phyloP scores from a whole-genome alignment of 2,797 vertebrate genomes.

The Oreortyx pictus region DNA sequence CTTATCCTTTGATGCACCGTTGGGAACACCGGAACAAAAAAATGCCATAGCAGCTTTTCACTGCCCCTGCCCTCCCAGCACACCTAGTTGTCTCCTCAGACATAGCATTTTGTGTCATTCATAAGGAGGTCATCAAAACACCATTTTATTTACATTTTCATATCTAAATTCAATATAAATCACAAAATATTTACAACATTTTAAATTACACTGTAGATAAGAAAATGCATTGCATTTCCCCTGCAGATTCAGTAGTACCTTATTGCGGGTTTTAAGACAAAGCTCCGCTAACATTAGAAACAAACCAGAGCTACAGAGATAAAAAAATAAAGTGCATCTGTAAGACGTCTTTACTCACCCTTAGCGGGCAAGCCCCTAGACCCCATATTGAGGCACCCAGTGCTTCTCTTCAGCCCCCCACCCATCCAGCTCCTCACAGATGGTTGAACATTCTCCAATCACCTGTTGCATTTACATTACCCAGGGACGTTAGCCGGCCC shows the following conservation, averaged over 20 bases:
- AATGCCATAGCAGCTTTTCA: neutral
- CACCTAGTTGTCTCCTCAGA: neutral
- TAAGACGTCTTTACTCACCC: constrained; percentile 73
- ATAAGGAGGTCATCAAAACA: constrained; percentile 70
- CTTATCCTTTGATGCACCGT: neutral
- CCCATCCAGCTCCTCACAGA: constrained; percentile 37
- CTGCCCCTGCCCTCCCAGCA: neutral
- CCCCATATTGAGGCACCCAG: constrained; percentile 69
- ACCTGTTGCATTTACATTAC: constrained; percentile 1
- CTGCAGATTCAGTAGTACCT: constrained; percentile 61
- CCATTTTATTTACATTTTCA: constrained; percentile 84
- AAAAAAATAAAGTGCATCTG: constrained; percentile 83
- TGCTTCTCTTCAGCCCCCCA: constrained; percentile 13
- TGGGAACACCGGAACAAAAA: neutral
- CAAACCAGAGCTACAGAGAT: constrained; percentile 69
- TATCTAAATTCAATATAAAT: constrained; percentile 84
- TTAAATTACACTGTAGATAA: constrained; percentile 58
- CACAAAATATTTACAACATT: constrained; percentile 80
- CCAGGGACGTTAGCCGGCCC: constrained; percentile 32
- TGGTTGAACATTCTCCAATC: constrained; percentile 55
- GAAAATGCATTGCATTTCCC: constrained; percentile 72
- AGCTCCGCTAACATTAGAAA: constrained; percentile 67
- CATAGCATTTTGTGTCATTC: neutral
- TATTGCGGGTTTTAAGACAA: constrained; percentile 59
- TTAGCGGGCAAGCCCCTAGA: constrained; percentile 71